Conservation (phyloP, 2,797 vertebrate species). For the Sebastes vulpes region DNA sequence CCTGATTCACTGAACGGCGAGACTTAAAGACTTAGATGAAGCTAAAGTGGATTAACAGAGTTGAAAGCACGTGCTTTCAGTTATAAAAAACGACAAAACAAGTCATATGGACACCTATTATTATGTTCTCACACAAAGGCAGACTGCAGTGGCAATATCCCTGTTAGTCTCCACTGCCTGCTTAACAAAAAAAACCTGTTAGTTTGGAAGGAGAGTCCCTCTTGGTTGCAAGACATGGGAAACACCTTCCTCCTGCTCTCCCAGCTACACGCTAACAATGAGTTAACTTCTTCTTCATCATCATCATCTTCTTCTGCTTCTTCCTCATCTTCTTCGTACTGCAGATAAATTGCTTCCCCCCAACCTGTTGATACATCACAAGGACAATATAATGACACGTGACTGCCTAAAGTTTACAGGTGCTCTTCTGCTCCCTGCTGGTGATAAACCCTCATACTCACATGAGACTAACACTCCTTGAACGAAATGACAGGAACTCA, state of each 20-base stretch:
- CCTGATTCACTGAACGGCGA: constrained; percentile 14
- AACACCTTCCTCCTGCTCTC: background rate
- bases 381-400: background rate
- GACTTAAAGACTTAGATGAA: background rate
- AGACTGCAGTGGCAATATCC: background rate
- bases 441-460: background rate
- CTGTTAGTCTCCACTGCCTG: background rate
- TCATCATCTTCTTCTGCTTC: background rate
- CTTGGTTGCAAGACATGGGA: background rate
- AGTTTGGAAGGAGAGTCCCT: background rate
- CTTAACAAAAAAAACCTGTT: constrained; percentile 8
- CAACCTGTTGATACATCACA: background rate
- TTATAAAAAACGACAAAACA: background rate
- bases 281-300: background rate
- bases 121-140: background rate
- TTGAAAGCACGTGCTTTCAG: background rate
- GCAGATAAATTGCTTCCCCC: background rate
- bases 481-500: too few species aligned
- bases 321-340: background rate
- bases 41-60: constrained; percentile 37
- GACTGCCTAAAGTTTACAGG: background rate
- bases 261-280: background rate
- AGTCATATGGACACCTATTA: background rate
- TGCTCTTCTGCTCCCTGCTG: background rate
- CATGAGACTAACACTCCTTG: too few species aligned